phyloP scores from a whole-genome alignment of 2,113 vertebrate species.

The Cathartes aura region DNA sequence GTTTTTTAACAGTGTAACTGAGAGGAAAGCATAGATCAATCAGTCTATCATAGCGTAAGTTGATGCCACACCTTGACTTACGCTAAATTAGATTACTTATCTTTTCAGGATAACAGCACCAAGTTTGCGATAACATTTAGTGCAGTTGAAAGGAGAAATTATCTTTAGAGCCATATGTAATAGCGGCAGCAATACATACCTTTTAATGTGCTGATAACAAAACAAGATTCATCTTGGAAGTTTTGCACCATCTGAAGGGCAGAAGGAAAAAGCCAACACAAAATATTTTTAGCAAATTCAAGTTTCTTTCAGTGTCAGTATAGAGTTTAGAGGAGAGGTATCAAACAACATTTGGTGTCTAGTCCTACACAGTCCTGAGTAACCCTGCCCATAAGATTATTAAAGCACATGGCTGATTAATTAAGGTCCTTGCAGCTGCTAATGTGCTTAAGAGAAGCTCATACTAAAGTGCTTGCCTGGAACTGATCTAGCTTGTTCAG shows the following conservation, averaged over 20 bases:
- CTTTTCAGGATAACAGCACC: neutral
- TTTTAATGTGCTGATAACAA: constrained; percentile 88
- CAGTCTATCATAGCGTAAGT: neutral
- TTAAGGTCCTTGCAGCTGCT: neutral
- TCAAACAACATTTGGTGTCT: neutral
- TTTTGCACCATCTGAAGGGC: constrained; percentile 92
- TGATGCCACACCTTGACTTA: neutral
- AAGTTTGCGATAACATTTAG: neutral
- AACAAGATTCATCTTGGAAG: constrained; percentile 91
- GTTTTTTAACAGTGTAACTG: neutral
- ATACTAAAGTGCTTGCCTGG: neutral
- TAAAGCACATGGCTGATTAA: neutral
- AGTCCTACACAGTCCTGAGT: neutral
- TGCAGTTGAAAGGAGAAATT: neutral
- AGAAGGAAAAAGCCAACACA: constrained; percentile 9
- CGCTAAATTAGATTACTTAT: neutral
- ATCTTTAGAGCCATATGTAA: neutral
- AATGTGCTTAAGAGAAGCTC: neutral
- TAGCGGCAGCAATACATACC: constrained; percentile 72
- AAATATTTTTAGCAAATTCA: neutral
- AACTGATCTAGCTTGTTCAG: neutral
- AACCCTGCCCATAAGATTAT: neutral
- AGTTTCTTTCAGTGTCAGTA: neutral
- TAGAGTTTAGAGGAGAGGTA: neutral
- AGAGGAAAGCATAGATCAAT: neutral